Conservation (phyloP, 92 coral and sea anemone genomes). For the Epizoanthus illoricatus region DNA sequence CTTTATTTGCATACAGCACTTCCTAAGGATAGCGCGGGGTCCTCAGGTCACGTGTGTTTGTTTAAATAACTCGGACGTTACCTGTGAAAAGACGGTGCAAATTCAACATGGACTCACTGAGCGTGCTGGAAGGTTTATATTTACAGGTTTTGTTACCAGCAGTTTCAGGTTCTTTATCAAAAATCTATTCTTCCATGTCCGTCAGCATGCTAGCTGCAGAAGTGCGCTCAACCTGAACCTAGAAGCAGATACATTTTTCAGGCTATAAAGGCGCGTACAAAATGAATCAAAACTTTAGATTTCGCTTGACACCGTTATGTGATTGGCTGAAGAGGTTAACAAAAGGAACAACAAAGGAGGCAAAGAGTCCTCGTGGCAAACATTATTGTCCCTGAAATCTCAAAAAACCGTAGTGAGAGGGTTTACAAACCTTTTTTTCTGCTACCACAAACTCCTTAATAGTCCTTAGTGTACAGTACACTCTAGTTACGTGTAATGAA, state of each 20-base stretch:
- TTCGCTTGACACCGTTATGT: constrained; percentile 47
- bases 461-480: background rate
- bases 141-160: constrained; percentile 49
- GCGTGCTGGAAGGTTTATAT: constrained; percentile 37
- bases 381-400: constrained; percentile 59
- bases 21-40: background rate
- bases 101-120: constrained; percentile 35
- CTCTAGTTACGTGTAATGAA: background rate
- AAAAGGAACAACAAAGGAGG: constrained; percentile 75
- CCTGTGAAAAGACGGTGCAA: constrained; percentile 36
- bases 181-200: constrained; percentile 28
- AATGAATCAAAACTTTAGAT: constrained; percentile 30
- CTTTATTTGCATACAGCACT: constrained; percentile 39
- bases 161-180: constrained; percentile 43
- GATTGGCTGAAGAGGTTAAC: constrained; percentile 71
- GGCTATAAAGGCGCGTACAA: constrained; percentile 45
- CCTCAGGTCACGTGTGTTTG: constrained; percentile 38
- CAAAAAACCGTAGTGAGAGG: constrained; percentile 19
- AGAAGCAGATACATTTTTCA: constrained; percentile 13
- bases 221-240: constrained; percentile 9
- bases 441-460: background rate
- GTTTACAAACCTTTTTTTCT: constrained; percentile 16
- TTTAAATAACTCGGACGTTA: constrained; percentile 2
- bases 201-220: constrained; percentile 35
- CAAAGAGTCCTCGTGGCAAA: constrained; percentile 85